Evolutionary conservation across 2,888 invertebrate genomes (phyloP), one percentile per base, ranked within the genome.

Genomic region (Campoplex nolae): DNA sequence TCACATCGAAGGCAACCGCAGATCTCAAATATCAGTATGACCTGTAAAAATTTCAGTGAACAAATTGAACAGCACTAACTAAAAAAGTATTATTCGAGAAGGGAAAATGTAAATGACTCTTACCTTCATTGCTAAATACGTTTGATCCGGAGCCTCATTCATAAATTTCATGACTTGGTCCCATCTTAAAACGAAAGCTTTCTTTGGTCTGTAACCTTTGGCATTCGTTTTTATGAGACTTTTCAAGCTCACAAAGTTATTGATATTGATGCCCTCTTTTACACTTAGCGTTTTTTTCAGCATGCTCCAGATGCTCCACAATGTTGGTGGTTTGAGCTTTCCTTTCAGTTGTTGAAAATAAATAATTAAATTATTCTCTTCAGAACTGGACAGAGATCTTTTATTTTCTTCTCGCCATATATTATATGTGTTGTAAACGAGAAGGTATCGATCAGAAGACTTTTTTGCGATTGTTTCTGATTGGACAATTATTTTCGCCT

Each of bases 1-100:
- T 85, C 76, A 48, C 81, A 85, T 7, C 85, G 68, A 16, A 85
- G 75, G 32, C 85, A 85, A 82, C 81, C 81, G 51, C 85, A 77
- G 32, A 77, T 54, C 71, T 77, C 70, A 82, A 82, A 85, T 70
- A 81, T 65, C 3, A 81, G 71, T 70, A 85, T 85, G 42, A 85
- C 76, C 81, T 82, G 65, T 65, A 85, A 71, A 75, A 11, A 82
- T 82, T 82, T 51, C 62, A 82, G 62, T 9, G 23, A 48, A 51
- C 71, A 48, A 71, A 51, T 71, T 71, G 23, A 71, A 71, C 23
- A 32, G 65, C 35, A 48, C 13, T 18, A 68, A 42, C 68, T 42
- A 8, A 62, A 74, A 85, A n/a, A 67, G 18, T 54, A 82, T 75
- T 70, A 68, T 67, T 82, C 65, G 9, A 23, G 68, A 56, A 75